Percentiles rank a stretch among this genome's conserved stretches.
Evolutionary conservation across 1,140 invertebrate genomes (phyloP).

Genomic region (Drosophila baimaii): DNA sequence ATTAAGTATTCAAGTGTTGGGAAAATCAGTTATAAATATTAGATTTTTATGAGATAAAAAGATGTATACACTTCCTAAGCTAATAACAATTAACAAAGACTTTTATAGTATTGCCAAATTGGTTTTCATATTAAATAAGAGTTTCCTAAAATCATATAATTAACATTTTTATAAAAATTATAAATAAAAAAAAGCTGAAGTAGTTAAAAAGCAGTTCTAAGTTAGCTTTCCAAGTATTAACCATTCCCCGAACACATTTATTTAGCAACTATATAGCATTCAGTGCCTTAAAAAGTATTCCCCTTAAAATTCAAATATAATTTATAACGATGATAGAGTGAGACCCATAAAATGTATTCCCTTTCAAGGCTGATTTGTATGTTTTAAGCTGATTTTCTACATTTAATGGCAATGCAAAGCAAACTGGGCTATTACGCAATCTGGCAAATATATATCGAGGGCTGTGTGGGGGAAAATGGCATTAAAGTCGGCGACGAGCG

Average conservation of each 20-base stretch:
- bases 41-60: too few relatives aligned
- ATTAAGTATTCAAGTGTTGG: too few relatives aligned
- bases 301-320: neutral
- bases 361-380: constrained; percentile 8
- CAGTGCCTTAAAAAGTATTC: neutral
- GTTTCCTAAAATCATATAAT: too few relatives aligned
- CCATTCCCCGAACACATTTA: neutral
- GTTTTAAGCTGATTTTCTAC: constrained; percentile 9
- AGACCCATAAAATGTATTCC: constrained; percentile 2
- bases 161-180: too few relatives aligned
- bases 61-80: too few relatives aligned
- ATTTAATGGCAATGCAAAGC: constrained; percentile 6
- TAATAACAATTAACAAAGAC: too few relatives aligned
- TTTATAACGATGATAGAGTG: neutral
- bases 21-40: too few relatives aligned
- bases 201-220: neutral
- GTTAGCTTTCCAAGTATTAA: neutral
- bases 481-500: constrained; percentile 51
- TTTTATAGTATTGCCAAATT: too few relatives aligned
- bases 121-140: too few relatives aligned
- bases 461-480: constrained; percentile 38
- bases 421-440: constrained; percentile 21
- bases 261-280: neutral
- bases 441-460: constrained; percentile 14
- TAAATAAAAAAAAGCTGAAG: too few relatives aligned